phyloP scores from a whole-genome alignment of 2,888 invertebrate species.

The Harpalus rubripes region DNA sequence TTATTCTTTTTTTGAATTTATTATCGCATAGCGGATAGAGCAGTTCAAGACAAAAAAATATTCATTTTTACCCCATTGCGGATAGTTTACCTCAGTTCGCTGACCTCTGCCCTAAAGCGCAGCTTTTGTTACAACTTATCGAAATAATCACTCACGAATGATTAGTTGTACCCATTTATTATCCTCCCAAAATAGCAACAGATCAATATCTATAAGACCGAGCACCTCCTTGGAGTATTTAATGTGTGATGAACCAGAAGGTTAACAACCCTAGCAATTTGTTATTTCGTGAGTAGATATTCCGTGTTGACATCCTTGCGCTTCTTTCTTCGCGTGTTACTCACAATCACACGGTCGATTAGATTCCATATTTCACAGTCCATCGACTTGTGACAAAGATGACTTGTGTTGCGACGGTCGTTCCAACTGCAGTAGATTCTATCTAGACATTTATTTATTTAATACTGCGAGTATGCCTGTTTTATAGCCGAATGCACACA shows the following conservation, averaged over 20 bases:
- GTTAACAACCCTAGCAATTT: conserved; percentile 27
- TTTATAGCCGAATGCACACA: conserved; percentile 7
- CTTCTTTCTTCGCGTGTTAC: conserved; percentile 25
- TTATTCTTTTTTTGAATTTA: too few species aligned
- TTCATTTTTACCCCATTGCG: too few species aligned
- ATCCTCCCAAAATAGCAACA: too few species aligned
- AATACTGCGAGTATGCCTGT: background rate
- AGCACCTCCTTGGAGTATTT: background rate
- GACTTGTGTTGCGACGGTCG: conserved; percentile 10
- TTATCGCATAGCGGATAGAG: too few species aligned
- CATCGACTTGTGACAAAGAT: conserved; percentile 34
- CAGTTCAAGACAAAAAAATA: too few species aligned
- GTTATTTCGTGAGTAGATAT: conserved; percentile 12
- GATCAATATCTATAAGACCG: too few species aligned
- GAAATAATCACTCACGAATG: too few species aligned
- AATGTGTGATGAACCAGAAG: background rate
- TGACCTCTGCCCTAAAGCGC: too few species aligned
- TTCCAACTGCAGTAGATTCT: background rate
- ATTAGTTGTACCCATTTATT: too few species aligned
- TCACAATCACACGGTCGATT: conserved; percentile 48
- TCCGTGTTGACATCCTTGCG: background rate
- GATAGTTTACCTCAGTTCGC: too few species aligned
- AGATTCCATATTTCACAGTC: conserved; percentile 56
- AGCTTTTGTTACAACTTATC: too few species aligned
- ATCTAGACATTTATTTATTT: conserved; percentile 4